Evolutionary conservation across 2,797 vertebrate genomes (phyloP).

Genomic region (Toxotes lorentzi): DNA sequence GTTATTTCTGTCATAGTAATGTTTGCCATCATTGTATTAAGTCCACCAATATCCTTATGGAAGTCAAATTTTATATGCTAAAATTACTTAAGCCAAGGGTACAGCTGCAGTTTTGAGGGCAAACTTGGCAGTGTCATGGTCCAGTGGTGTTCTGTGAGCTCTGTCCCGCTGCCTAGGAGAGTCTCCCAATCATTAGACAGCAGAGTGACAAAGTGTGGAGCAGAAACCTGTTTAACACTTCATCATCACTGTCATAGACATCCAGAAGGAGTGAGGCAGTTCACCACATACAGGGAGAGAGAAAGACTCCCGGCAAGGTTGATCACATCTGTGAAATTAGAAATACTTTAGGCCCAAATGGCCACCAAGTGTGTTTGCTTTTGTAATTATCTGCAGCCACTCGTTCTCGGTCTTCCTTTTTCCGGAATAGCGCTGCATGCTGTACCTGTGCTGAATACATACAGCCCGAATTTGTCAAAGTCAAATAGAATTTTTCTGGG

Average conservation of each 20-base stretch:
- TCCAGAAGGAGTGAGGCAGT: constrained; percentile 62
- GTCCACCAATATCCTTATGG: constrained; percentile 46
- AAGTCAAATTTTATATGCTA: constrained; percentile 67
- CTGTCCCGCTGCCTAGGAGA: constrained; percentile 46
- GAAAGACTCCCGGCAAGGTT: constrained; percentile 72
- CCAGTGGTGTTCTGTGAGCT: constrained; percentile 53
- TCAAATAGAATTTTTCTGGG: constrained; percentile 72
- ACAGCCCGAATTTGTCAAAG: constrained; percentile 70
- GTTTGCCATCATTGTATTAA: constrained; percentile 52
- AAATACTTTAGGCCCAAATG: constrained; percentile 76
- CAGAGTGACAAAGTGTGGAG: constrained; percentile 69
- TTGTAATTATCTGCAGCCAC: constrained; percentile 76
- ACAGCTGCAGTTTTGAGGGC: constrained; percentile 72
- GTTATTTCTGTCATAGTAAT: constrained; percentile 62
- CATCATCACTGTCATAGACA: constrained; percentile 71
- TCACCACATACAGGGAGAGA: constrained; percentile 49
- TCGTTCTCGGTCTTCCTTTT: constrained; percentile 39
- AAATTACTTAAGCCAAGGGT: constrained; percentile 72
- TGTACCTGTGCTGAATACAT: constrained; percentile 46
- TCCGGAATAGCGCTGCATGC: constrained; percentile 51
- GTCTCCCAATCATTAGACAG: constrained; percentile 63
- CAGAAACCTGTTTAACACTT: constrained; percentile 77
- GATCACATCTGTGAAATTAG: constrained; percentile 85
- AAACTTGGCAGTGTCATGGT: constrained; percentile 76
- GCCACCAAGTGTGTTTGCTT: constrained; percentile 75